phyloP scores from a whole-genome alignment of 2,113 vertebrate species.

The Lasiurus cinereus region DNA sequence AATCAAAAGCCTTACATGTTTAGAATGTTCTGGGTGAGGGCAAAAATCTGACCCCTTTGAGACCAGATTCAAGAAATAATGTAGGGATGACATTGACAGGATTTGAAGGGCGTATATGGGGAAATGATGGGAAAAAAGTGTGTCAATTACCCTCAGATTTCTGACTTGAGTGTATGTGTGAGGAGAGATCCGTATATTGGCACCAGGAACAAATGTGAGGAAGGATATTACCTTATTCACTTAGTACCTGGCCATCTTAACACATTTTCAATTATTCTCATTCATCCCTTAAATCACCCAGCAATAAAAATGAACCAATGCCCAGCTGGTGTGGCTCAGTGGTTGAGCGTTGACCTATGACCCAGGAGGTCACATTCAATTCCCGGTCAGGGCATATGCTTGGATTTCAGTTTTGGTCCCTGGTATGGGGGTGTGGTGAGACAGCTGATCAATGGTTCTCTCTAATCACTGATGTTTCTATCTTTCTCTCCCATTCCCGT shows the following conservation, averaged over 20 bases:
- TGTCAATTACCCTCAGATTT: background rate
- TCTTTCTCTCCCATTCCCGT: too few relatives aligned
- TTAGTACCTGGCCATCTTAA: background rate
- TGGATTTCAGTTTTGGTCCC: too few relatives aligned
- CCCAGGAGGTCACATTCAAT: too few relatives aligned
- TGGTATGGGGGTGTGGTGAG: too few relatives aligned
- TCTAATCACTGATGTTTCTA: too few relatives aligned
- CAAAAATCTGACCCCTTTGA: background rate
- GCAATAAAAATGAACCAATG: background rate
- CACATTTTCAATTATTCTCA: constrained; percentile 20
- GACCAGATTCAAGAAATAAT: constrained; percentile 13
- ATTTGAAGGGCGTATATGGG: background rate
- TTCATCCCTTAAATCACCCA: background rate
- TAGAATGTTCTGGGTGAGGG: background rate
- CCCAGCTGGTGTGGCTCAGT: too few relatives aligned
- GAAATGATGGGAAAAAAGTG: background rate
- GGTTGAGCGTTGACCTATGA: too few relatives aligned
- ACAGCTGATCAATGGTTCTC: too few relatives aligned
- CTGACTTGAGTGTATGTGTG: background rate
- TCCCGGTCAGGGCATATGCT: too few relatives aligned
- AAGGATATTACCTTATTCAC: background rate
- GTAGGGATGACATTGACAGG: background rate
- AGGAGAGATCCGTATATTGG: background rate
- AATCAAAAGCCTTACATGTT: background rate
- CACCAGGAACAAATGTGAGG: background rate